phyloP scores from a whole-genome alignment of 2,888 invertebrate species.

The Drosophila barbarae region DNA sequence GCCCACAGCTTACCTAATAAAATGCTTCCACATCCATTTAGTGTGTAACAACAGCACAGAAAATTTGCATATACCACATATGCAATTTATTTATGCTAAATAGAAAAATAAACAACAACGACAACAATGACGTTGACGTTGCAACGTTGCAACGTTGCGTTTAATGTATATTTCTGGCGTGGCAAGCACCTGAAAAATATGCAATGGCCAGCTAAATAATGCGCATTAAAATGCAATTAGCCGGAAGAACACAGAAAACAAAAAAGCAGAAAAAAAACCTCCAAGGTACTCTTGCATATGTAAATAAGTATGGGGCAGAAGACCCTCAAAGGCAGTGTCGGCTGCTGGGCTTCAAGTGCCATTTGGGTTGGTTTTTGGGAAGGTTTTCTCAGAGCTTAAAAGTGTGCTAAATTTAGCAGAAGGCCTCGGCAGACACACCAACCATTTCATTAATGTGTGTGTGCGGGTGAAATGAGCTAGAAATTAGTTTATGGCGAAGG shows the following conservation, averaged over 20 bases:
- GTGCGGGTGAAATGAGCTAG: constrained; percentile 63
- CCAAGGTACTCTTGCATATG: constrained; percentile 21
- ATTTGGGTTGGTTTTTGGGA: constrained; percentile 34
- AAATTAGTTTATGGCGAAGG: constrained; percentile 70
- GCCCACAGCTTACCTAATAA: constrained; percentile 38
- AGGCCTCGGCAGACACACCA: constrained; percentile 43
- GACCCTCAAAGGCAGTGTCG: constrained; percentile 48
- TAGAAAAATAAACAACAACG: constrained; percentile 26
- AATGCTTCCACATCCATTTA: constrained; percentile 52
- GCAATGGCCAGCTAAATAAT: constrained; percentile 44
- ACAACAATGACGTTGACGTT: background rate
- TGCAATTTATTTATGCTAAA: constrained; percentile 51
- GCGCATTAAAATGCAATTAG: constrained; percentile 64
- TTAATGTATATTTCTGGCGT: constrained; percentile 39
- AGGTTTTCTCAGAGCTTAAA: constrained; percentile 36
- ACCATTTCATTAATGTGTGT: background rate
- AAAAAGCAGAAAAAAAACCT: background rate
- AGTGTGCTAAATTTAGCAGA: constrained; percentile 65
- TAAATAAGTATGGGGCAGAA: constrained; percentile 54
- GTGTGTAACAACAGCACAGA: constrained; percentile 15
- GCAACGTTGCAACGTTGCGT: constrained; percentile 3
- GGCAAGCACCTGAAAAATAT: constrained; percentile 41
- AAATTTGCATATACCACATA: constrained; percentile 54
- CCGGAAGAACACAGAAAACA: constrained; percentile 24
- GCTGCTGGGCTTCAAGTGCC: constrained; percentile 49